Base-by-base conservation (phyloP, 2,888 invertebrate genomes). In the Pandemis heparana region DNA sequence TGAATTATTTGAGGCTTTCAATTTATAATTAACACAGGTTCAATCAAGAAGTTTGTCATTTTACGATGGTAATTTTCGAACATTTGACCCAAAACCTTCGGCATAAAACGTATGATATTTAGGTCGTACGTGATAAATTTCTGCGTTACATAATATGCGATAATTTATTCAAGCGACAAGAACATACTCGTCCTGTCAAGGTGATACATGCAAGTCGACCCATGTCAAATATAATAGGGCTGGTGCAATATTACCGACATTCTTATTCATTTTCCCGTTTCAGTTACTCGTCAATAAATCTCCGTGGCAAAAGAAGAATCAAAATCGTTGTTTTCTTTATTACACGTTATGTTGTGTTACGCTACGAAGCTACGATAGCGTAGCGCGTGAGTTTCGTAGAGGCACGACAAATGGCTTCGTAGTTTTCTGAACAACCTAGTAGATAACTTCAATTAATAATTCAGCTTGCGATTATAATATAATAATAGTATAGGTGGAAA, bases 141-240 rank as follows among this genome's bases (percentile, higher is more conserved):
- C 81, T 82, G 80, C 83, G 83, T 86, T 84, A 83, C 83, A 87
- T 85, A 85, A 85, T 85, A 86, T 82, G 81, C 78, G 83, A 90
- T 92, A 89, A 92, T 88, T 92, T 92, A 92, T 92, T 92, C 90
- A 91, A 83, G 82, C 80, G 90, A 88, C 89, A 89, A 90, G 88
- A 89, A 93, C 92, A 89, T 92, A 92, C 91, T 92, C 83, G 79
- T 75, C 84, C 89, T 85, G 91, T 93, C 92, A 88, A 84, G 82
- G 81, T 93, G 94, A 94, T 91, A 89, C 90, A 94, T 92, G 89
- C 89, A 89, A 87, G 90, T 84, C 87, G 87, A 92, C 93, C 93
- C 91, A 83, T 87, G 90, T 94, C 93, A 92, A 88, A 89, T 85
- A 85, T 81, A 84, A 79, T 75, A 74, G 77, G 78, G 71, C 69